These are phyloP conservation scores for Paedocypris sp. DNA, from an alignment of 2,113 vertebrate species.

Conservation along the genomic window DNA sequence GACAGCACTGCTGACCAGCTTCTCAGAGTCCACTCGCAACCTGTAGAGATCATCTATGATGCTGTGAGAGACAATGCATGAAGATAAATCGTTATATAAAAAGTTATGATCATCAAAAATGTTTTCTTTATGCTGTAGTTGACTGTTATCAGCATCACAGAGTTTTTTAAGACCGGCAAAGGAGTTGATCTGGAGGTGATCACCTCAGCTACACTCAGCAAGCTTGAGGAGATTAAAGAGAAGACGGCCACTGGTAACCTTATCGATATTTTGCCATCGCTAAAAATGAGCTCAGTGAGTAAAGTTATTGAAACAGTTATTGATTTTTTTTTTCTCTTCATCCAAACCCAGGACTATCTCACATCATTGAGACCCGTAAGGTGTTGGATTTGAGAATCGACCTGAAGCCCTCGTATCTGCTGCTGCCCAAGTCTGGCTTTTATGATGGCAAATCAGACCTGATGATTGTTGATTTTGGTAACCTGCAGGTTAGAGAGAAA, in stretches of 20 bases:
- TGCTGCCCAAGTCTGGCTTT: slow-evolving; percentile 80
- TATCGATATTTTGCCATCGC: not conserved
- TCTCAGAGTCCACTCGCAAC: slow-evolving; percentile 75
- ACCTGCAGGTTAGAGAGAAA: slow-evolving; percentile 68
- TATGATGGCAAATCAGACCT: slow-evolving; percentile 66
- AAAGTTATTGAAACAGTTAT: too few relatives aligned
- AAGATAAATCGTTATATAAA: too few relatives aligned
- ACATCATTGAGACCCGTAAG: slow-evolving; percentile 91
- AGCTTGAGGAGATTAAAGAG: slow-evolving; percentile 93
- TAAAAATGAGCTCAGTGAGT: not conserved
- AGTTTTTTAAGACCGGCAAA: slow-evolving; percentile 79
- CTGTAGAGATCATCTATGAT: slow-evolving; percentile 92
- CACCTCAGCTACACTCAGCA: slow-evolving; percentile 83
- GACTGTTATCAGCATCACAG: slow-evolving; percentile 81
- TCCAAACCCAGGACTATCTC: slow-evolving; percentile 67
- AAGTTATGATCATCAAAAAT: too few relatives aligned
- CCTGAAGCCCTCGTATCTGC: slow-evolving; percentile 85
- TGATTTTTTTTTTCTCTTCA: not conserved
- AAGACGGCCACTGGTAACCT: slow-evolving; percentile 77
- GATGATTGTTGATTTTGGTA: slow-evolving; percentile 89
- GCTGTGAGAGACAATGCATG: slow-evolving; percentile 62
- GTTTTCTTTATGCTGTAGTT: slow-evolving; percentile 51
- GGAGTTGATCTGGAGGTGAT: slow-evolving; percentile 82
- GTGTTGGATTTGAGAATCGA: slow-evolving; percentile 81
- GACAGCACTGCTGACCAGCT: slow-evolving; percentile 72